Evolutionary conservation across 2,888 invertebrate species (phyloP), one percentile per base, ranked within the genome.

Genomic region (Ennomos fuscantarius): DNA sequence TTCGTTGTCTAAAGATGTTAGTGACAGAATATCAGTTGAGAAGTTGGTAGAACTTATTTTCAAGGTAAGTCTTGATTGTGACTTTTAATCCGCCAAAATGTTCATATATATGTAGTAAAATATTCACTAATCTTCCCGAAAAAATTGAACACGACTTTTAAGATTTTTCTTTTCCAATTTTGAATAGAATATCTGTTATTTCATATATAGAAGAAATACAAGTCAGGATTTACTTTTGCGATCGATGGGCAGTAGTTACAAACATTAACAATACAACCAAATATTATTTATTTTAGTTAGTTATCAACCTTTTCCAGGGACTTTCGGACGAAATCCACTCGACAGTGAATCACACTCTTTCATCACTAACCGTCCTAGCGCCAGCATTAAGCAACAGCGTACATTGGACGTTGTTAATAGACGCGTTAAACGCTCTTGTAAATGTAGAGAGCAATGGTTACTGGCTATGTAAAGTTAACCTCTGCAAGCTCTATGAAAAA

Each of bases 391-490:
- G 95, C 54, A 93, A 94, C 74, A 96, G 96, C 45, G 81, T 92
- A 8, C 93, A 95, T 63, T 94, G 94, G 84, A 71, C 84, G 1
- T 73, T 93, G 9, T 87, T 94, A 3, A 81, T 94, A 12, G 88
- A 93, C 10, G 80, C 95, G 6, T 81, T 97, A 42, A 93, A 94
- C 61, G 84, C 93, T 13, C 84, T 97, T 8, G 93, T 96, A 9
- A 83, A 87, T 31, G 91, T 96, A 1, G 94, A 94, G 54, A 88
- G 91, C 40, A 97, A 97, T 82, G 94, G 95, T 0, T 98, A 98
- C 82, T 98, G 97, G 96, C 89, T 98, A 47, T 96, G 97, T 44
- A 96, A 96, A 90, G 96, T 97, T 66, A 89, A 91, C 65, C 68
- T 86, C 6, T 90, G 89, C 45, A 81, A 77, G 63, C 62, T 91